Conservation (phyloP, 1,140 invertebrate species). For the Leucophenga varia region DNA sequence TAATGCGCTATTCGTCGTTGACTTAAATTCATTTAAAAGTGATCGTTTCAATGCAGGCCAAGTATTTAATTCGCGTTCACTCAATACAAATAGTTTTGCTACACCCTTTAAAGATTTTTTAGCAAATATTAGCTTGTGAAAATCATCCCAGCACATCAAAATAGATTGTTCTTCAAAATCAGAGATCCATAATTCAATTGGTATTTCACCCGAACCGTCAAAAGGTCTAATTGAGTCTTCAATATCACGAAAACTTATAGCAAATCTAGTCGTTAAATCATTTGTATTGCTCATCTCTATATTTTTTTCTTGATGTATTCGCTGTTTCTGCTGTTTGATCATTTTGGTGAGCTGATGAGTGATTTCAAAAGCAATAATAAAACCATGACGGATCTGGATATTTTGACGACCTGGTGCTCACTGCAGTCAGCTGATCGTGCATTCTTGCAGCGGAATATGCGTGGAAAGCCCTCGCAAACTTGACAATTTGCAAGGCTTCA, state of each 20-base stretch:
- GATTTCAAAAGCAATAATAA: too few species aligned
- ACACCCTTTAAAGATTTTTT: neutral
- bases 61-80: neutral
- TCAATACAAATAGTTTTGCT: neutral
- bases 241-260: neutral
- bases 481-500: too few species aligned
- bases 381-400: too few species aligned
- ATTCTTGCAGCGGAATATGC: too few species aligned
- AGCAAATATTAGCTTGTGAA: neutral
- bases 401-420: too few species aligned
- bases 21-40: neutral
- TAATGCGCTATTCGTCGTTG: neutral
- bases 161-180: neutral
- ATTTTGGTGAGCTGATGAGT: too few species aligned
- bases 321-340: too few species aligned
- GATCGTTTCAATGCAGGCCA: neutral
- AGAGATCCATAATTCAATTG: neutral
- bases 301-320: too few species aligned
- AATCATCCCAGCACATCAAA: neutral
- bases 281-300: too few species aligned
- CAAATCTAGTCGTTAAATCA: too few species aligned
- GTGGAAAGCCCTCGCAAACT: too few species aligned
- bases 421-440: too few species aligned
- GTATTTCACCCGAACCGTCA: neutral
- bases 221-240: slow-evolving; percentile 1